Conservation (phyloP, 2,888 invertebrate genomes). For the Nephrocerus scutellatus region DNA sequence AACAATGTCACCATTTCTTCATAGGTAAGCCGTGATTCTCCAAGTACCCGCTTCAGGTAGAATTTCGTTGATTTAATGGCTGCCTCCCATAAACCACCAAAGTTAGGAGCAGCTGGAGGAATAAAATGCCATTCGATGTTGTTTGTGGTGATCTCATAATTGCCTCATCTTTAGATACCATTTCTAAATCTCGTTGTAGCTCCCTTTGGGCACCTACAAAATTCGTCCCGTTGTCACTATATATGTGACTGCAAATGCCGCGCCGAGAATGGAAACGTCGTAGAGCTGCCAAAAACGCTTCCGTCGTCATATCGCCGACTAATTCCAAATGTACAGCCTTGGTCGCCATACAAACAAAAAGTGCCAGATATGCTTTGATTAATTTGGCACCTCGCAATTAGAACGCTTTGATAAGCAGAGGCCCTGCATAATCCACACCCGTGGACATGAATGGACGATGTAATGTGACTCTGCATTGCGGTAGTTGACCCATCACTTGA, state of each 20-base stretch:
- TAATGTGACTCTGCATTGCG: conserved; percentile 1
- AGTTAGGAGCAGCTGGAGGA: conserved; percentile 12
- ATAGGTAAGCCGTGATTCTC: conserved; percentile 4
- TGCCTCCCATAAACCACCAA: conserved; percentile 10
- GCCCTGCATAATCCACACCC: conserved; percentile 14
- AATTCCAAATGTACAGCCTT: conserved; percentile 17
- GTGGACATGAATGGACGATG: conserved; percentile 10
- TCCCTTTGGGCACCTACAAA: conserved; percentile 7
- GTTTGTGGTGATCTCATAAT: too few relatives aligned
- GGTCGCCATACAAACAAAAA: conserved; percentile 17
- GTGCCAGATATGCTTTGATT: conserved; percentile 12
- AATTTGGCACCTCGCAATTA: conserved; percentile 3
- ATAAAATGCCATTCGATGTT: conserved; percentile 13
- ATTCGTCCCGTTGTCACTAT: conserved; percentile 10
- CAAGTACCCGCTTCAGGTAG: conserved; percentile 9
- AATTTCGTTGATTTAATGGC: conserved; percentile 10
- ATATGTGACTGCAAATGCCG: conserved; percentile 4
- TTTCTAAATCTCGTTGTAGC: too few relatives aligned
- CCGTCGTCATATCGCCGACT: conserved; percentile 12
- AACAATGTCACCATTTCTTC: conserved; percentile 13
- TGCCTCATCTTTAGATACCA: too few relatives aligned
- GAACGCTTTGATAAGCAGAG: conserved; percentile 11
- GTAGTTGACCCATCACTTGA: conserved; percentile 17
- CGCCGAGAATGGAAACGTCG: conserved; percentile 8
- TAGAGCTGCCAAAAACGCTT: conserved; percentile 8